Percentiles rank a stretch among this genome's conserved stretches.
Conservation (phyloP, 2,888 invertebrate species). For the Melanchra persicariae region DNA sequence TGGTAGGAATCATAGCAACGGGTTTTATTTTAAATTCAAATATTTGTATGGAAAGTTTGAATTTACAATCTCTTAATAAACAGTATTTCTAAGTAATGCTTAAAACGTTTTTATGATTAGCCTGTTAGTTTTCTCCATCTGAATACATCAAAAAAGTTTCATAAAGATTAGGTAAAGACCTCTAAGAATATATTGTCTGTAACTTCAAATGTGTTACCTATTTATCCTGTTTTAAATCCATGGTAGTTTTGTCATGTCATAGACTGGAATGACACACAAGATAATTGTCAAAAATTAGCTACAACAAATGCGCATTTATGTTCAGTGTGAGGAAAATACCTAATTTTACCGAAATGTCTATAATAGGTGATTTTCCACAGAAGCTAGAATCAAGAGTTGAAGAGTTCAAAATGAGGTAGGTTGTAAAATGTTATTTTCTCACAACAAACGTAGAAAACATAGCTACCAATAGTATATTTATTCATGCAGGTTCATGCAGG, state of each 20-base stretch:
- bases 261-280: background rate
- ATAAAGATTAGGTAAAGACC: background rate
- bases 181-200: background rate
- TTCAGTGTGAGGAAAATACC: background rate
- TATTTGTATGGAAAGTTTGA: too few relatives aligned
- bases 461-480: background rate
- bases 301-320: constrained; percentile 11
- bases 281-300: constrained; percentile 19
- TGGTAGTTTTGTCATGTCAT: background rate
- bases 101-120: too few relatives aligned
- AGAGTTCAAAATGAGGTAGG: constrained; percentile 33
- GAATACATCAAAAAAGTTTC: background rate
- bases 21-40: constrained; percentile 50
- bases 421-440: background rate
- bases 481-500: too few relatives aligned
- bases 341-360: background rate
- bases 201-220: background rate
- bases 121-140: background rate
- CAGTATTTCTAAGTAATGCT: too few relatives aligned
- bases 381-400: constrained; percentile 4
- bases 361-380: background rate
- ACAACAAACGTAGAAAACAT: background rate
- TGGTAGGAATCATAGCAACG: constrained; percentile 50
- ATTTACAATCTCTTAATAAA: too few relatives aligned
- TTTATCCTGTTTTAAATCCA: constrained; percentile 14